Evolutionary conservation across 2,797 vertebrate species (phyloP), one percentile per base, ranked within the genome.

Genomic region (Danionella dracula): DNA sequence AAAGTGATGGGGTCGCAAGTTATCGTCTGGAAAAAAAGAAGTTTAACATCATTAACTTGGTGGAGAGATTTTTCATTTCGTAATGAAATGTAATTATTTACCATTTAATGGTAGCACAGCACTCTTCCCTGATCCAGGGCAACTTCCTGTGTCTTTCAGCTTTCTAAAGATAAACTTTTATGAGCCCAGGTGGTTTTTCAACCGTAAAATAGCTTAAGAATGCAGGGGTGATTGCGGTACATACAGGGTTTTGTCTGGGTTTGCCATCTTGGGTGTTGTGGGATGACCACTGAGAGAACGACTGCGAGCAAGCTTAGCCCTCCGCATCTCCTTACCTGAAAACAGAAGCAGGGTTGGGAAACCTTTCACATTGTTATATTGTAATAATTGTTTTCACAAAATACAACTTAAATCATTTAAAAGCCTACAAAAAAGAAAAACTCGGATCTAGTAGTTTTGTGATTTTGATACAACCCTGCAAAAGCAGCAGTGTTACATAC

Each of bases 211-310:
- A n/a, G n/a, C n/a, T n/a, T n/a, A n/a, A n/a, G 5, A 29, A 4
- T 29, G 7, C 51, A 16, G 40, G 9, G n/a, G 35, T 23, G 20
- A 34, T 13, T 21, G 31, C 23, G 4, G 17, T 51, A 73, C 75
- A 49, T 58, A 88, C 85, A 74, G 62, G 68, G 90, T 83, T 84
- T 94, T 90, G 56, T 97, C 94, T 64, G 90, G 79, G 81, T 82
- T 90, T 79, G 81, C 73, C 48, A 93, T 87, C 86, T 94, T 95
- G 70, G 92, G 84, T 4, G 92, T 86, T 4, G 92, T 87, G 5
- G 90, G 88, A 82, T 96, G 93, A 81, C 90, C 93, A 84, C 89
- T 95, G 79, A 98, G 94, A 40, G 95, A 98, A 15, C 95, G 92
- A 79, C 95, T 98, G 76, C 94, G 89, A 46, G 92, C 90, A 80